Conservation (phyloP, 1,140 invertebrate genomes). For the Drosophila nebulosa region DNA sequence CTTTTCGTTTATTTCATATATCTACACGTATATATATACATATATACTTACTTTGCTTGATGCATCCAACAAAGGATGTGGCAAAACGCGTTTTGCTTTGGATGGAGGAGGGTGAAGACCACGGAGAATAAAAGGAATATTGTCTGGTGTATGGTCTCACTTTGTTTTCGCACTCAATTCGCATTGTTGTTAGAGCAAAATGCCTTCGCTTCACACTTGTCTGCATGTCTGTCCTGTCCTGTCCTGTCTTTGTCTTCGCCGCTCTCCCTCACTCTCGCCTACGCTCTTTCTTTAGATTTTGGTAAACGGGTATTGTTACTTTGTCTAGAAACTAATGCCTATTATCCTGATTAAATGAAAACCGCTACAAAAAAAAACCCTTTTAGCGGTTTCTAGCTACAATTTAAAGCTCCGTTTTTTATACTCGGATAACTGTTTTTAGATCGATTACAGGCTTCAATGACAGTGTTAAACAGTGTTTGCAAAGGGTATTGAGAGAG, state of each 20-base stretch:
- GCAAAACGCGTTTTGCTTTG: neutral
- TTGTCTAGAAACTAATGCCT: too few species aligned
- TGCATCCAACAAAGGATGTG: conserved; percentile 1
- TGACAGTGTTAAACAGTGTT: too few species aligned
- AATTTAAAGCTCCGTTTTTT: too few species aligned
- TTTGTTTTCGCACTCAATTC: neutral
- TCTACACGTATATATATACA: conserved; percentile 3
- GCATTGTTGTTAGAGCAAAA: neutral
- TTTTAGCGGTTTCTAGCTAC: too few species aligned
- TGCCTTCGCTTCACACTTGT: conserved; percentile 26
- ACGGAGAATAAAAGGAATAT: neutral
- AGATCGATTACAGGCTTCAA: too few species aligned
- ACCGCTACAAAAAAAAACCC: too few species aligned
- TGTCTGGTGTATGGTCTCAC: neutral
- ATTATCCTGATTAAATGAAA: too few species aligned
- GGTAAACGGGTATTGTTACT: conserved; percentile 11
- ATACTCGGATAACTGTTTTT: too few species aligned
- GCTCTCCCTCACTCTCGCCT: neutral
- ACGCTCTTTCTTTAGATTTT: neutral
- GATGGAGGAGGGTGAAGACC: neutral
- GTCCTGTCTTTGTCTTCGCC: neutral
- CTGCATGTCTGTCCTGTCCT: neutral
- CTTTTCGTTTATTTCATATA: conserved; percentile 4
- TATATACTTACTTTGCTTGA: neutral
- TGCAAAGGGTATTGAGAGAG: neutral